Base-by-base conservation (phyloP, 2,888 invertebrate species). In the Dione juno region DNA sequence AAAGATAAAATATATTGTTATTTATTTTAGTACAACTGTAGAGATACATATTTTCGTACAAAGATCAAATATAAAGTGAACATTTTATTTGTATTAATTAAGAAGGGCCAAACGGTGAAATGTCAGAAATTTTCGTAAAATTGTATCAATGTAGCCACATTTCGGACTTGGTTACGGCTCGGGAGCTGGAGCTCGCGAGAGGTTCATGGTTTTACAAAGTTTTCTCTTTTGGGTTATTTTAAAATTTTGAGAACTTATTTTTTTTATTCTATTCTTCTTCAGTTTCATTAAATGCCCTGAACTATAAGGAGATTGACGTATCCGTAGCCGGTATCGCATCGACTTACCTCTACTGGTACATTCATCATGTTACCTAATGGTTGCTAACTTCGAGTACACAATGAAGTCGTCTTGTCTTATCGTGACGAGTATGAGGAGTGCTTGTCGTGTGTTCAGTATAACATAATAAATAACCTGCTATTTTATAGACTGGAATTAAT, bases 21-120 rank as follows among this genome's bases (percentile, higher is more conserved):
- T 37, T 40, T 11, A 37, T 37, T 40, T 16, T 37, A 16, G 9
- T 41, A 41, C 13, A 13, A 8, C 16, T 10, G 11, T 1, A 40
- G 19, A 11, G 41, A 40, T 59, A 41, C 41, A 19, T 14, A 59
- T 40, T 52, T 35, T 52, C 14, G n/a, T 13, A 35, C 35, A 37
- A 50, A 52, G 19, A 21, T 14, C 10, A 52, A 50, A 50, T 11
- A 64, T 64, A 64, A 64, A 40, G 9, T 37, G 6, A 28, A 64
- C 50, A 37, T 64, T 64, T 64, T 37, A 64, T 64, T 64, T 40
- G n/a, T 19, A 52, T 64, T 52, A 64, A 64, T 64, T 52, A 64
- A 52, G 37, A 64, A 64, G 52, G 37, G 19, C 19, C 21, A 64
- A 64, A 52, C 9, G 37, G 40, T 14, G 19, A 40, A 50, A 64